Percentiles rank a stretch among this genome's conserved stretches.
Evolutionary conservation across 2,113 vertebrate genomes (phyloP).

Genomic region (Artemisiospiza belli): DNA sequence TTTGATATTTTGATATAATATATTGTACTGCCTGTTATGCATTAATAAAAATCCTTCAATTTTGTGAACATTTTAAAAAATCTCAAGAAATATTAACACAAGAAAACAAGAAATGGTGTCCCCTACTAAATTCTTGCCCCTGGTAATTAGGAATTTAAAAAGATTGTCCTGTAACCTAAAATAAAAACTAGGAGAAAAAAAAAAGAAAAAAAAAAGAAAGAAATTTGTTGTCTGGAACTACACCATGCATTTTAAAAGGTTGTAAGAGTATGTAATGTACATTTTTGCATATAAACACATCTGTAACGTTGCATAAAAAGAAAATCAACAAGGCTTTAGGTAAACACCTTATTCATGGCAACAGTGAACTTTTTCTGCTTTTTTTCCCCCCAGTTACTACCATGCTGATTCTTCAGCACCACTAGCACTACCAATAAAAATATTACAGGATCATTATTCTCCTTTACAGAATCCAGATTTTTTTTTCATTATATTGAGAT

Average conservation of each 20-base stretch:
- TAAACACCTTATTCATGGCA: not conserved
- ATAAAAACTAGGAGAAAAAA: fast-evolving
- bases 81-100: not conserved
- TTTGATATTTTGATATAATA: not conserved
- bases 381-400: not conserved
- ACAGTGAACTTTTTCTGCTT: fast-evolving
- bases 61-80: not conserved
- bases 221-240: not conserved
- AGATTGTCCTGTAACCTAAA: not conserved
- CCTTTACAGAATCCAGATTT: not conserved
- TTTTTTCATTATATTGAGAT: not conserved
- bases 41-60: not conserved
- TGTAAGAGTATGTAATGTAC: not conserved
- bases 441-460: not conserved
- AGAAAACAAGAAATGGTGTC: not conserved
- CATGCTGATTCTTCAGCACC: not conserved
- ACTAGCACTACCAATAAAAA: not conserved
- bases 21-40: fast-evolving
- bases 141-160: not conserved
- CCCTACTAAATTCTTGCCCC: not conserved
- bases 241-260: not conserved
- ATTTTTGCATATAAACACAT: not conserved
- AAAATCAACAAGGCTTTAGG: not conserved
- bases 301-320: not conserved
- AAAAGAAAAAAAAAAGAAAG: too few relatives aligned